phyloP scores from a whole-genome alignment of 1,140 invertebrate species.

The Caerostris darwini region DNA sequence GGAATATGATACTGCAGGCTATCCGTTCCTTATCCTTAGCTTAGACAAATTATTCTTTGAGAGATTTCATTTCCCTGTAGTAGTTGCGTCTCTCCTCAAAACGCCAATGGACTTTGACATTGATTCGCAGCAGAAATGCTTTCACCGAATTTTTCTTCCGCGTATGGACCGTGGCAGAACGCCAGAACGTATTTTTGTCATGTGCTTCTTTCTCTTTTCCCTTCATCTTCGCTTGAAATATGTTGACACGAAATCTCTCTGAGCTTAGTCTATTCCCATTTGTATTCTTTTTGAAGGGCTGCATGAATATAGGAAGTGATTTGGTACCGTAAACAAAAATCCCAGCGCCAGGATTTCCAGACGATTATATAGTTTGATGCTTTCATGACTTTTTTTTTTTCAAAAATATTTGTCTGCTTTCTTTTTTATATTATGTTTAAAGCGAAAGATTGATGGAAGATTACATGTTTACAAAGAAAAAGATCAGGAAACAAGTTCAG shows the following conservation, averaged over 20 bases:
- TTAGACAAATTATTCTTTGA: background rate
- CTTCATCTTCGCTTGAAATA: constrained; percentile 24
- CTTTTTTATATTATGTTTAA: background rate
- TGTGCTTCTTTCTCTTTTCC: constrained; percentile 10
- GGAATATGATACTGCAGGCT: background rate
- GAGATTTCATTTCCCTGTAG: constrained; percentile 17
- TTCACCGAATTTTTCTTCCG: constrained; percentile 31
- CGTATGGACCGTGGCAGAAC: constrained; percentile 24
- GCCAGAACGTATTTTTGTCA: constrained; percentile 48
- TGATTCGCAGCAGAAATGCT: constrained; percentile 46
- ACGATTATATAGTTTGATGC: background rate
- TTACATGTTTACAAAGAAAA: background rate
- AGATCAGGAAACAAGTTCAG: no score
- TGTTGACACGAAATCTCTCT: constrained; percentile 46
- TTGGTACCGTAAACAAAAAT: constrained; percentile 35
- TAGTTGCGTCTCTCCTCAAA: background rate
- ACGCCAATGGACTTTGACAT: constrained; percentile 45
- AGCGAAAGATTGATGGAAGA: background rate
- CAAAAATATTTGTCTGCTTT: background rate
- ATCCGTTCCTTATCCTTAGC: background rate
- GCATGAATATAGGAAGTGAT: constrained; percentile 40
- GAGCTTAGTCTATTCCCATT: constrained; percentile 37
- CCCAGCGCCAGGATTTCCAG: background rate
- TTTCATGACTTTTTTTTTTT: background rate
- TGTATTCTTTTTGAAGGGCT: constrained; percentile 8